phyloP scores from a whole-genome alignment of 2,113 vertebrate genomes.

The Rhegmatorhina hoffmannsi region DNA sequence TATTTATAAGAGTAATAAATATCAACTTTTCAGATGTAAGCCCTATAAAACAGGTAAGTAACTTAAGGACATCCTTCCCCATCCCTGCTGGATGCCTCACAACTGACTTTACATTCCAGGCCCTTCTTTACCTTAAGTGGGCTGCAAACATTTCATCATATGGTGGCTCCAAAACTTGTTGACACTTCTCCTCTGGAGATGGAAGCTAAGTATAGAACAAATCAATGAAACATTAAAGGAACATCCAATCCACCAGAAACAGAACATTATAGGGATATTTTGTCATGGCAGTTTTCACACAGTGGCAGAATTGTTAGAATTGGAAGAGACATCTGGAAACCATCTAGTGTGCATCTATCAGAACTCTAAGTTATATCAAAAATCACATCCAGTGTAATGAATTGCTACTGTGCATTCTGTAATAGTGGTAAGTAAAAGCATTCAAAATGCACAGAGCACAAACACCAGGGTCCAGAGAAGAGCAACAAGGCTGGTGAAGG shows the following conservation, averaged over 20 bases:
- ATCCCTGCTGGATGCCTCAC: background rate
- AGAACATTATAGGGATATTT: background rate
- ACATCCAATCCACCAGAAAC: background rate
- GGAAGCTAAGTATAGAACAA: constrained; percentile 77
- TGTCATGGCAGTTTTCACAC: background rate
- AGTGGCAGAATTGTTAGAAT: background rate
- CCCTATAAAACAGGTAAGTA: background rate
- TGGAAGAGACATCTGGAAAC: background rate
- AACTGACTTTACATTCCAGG: background rate
- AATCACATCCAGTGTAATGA: background rate
- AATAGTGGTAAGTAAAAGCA: background rate
- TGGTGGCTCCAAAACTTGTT: constrained; percentile 91
- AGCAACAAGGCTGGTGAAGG: too few relatives aligned
- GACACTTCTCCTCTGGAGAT: constrained; percentile 97
- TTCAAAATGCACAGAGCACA: background rate
- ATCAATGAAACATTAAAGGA: background rate
- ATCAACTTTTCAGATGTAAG: background rate
- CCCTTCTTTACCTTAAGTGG: constrained; percentile 86
- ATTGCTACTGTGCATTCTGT: background rate
- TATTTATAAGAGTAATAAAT: background rate
- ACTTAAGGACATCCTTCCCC: background rate
- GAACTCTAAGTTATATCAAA: background rate
- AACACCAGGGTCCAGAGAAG: background rate
- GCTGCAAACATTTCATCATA: constrained; percentile 98
- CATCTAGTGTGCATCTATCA: background rate